Evolutionary conservation across 1,140 invertebrate genomes (phyloP).

Genomic region (Diorhabda carinulata): DNA sequence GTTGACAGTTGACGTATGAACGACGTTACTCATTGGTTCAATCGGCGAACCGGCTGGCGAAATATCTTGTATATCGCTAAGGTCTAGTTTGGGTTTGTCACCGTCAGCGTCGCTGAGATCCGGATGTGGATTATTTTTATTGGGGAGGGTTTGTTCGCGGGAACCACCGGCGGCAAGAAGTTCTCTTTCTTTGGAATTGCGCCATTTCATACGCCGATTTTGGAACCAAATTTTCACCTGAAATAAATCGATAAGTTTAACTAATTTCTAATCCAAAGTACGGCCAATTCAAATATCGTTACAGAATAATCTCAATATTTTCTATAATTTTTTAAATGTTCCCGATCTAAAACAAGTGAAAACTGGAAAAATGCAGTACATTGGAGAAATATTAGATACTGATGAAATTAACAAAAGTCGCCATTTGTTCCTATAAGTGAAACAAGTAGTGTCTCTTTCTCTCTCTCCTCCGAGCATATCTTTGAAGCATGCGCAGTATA

Average conservation of each 20-base stretch:
- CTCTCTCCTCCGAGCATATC: too few species aligned
- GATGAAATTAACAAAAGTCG: too few species aligned
- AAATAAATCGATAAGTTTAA: conserved; percentile 35
- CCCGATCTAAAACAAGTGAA: too few species aligned
- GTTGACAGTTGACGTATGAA: conserved; percentile 20
- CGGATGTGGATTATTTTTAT: conserved; percentile 95
- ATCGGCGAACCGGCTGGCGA: conserved; percentile 47
- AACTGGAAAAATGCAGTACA: too few species aligned
- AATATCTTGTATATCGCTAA: conserved; percentile 49
- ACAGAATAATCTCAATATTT: too few species aligned
- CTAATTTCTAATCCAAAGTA: too few species aligned
- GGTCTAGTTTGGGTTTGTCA: conserved; percentile 64
- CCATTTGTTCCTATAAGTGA: too few species aligned
- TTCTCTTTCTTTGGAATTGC: conserved; percentile 95
- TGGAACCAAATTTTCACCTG: conserved; percentile 97
- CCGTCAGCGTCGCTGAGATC: conserved; percentile 88
- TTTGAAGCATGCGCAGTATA: too few species aligned
- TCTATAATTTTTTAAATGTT: too few species aligned
- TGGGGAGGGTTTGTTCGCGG: conserved; percentile 90
- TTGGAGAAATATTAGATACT: too few species aligned
- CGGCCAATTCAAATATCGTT: too few species aligned
- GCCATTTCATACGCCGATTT: conserved; percentile 94
- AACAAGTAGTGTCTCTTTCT: too few species aligned
- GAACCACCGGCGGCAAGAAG: conserved; percentile 87
- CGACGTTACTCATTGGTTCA: conserved; percentile 15